These are phyloP conservation scores for Macrocentrus cingulum DNA, from an alignment of 1,140 invertebrate genomes.

Conservation along the genomic window DNA sequence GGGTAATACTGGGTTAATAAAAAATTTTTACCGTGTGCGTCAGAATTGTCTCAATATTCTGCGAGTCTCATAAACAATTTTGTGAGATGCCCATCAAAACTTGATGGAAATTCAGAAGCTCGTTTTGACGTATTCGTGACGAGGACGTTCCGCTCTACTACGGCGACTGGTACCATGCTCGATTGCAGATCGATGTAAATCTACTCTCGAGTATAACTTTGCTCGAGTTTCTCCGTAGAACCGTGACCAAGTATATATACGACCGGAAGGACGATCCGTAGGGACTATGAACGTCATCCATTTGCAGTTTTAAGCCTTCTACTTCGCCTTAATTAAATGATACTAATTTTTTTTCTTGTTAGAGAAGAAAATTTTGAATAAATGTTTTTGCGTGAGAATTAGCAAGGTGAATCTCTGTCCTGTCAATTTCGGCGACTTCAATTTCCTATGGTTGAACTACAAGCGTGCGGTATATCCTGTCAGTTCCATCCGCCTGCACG, in stretches of 20 bases:
- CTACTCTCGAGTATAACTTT: background rate
- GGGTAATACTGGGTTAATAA: too few relatives aligned
- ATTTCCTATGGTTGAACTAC: background rate
- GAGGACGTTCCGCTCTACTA: background rate
- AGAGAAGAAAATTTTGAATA: too few relatives aligned
- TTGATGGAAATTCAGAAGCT: slow-evolving; percentile 10
- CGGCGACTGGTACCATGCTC: slow-evolving; percentile 25
- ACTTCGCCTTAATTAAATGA: too few relatives aligned
- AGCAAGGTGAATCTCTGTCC: too few relatives aligned
- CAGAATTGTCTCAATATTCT: background rate
- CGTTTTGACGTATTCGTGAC: slow-evolving; percentile 22
- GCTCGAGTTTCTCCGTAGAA: background rate
- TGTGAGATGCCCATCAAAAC: slow-evolving; percentile 18
- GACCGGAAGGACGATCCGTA: too few relatives aligned
- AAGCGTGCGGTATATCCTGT: slow-evolving; percentile 33
- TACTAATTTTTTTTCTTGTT: too few relatives aligned
- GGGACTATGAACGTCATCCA: too few relatives aligned
- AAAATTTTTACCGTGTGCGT: too few relatives aligned
- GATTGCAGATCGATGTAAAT: slow-evolving; percentile 17
- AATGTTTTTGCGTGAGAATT: too few relatives aligned
- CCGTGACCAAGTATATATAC: background rate
- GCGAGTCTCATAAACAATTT: slow-evolving; percentile 21
- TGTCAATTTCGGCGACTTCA: background rate
- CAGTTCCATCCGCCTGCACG: slow-evolving; percentile 48
- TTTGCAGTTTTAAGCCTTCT: too few relatives aligned